Conservation (phyloP, 2,113 vertebrate genomes). For the Conger conger region DNA sequence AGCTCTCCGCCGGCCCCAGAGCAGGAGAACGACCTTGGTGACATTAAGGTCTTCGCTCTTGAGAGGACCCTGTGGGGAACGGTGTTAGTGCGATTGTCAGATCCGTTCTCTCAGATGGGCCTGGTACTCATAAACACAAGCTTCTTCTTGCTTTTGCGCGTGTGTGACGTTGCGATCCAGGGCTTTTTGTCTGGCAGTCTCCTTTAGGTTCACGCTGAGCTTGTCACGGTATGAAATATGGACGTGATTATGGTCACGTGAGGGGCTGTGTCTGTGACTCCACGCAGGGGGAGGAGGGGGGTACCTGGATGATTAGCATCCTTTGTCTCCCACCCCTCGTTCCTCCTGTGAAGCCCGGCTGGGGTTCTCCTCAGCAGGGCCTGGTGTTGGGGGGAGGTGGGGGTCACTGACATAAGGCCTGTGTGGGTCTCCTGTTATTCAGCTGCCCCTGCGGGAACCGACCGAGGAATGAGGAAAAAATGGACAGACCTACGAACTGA, state of each 20-base stretch:
- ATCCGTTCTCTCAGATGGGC: not conserved
- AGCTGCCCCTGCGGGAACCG: slow-evolving; percentile 12
- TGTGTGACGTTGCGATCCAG: not conserved
- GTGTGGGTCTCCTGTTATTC: slow-evolving; percentile 24
- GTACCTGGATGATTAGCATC: slow-evolving; percentile 30
- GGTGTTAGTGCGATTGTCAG: not conserved
- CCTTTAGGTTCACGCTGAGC: not conserved
- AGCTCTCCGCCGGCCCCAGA: not conserved
- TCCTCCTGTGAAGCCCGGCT: slow-evolving; percentile 6
- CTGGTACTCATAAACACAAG: not conserved
- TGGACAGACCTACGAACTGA: slow-evolving; percentile 34
- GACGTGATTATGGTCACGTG: not conserved
- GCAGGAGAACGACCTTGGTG: not conserved
- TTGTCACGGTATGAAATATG: not conserved
- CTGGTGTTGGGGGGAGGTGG: not conserved
- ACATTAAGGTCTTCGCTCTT: not conserved
- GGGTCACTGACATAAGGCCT: slow-evolving; percentile 30
- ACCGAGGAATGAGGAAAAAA: slow-evolving; percentile 11
- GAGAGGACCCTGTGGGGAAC: not conserved
- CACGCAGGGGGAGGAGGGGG: slow-evolving; percentile 6
- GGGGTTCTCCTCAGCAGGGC: slow-evolving; percentile 5
- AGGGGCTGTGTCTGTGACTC: not conserved
- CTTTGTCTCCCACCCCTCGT: slow-evolving; percentile 14
- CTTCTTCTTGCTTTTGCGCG: not conserved
- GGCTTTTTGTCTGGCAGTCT: not conserved